Conservation (phyloP, 2,888 invertebrate genomes). For the Diplazon laetatorius region DNA sequence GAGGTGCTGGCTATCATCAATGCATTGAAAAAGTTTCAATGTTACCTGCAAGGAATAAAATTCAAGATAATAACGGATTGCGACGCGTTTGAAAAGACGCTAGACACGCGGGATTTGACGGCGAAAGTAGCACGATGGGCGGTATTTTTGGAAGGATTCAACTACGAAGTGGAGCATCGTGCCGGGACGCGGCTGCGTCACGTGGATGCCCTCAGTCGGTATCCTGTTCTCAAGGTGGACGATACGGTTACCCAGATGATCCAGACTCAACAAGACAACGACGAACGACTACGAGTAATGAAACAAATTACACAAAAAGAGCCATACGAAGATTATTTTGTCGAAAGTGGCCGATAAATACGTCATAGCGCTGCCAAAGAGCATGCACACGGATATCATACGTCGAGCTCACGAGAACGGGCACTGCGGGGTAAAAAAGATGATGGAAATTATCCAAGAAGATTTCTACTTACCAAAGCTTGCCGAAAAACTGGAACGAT, state of each 20-base stretch:
- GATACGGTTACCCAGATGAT: not conserved
- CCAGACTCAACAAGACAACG: slow-evolving; percentile 7
- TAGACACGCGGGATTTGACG: slow-evolving; percentile 70
- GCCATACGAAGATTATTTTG: slow-evolving; percentile 10
- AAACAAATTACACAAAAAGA: not conserved
- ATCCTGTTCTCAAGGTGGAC: slow-evolving; percentile 4
- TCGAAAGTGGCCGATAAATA: slow-evolving; percentile 32
- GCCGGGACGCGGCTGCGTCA: slow-evolving; percentile 58
- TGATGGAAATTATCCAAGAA: slow-evolving; percentile 41
- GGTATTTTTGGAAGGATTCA: slow-evolving; percentile 52
- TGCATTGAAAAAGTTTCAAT: slow-evolving; percentile 67
- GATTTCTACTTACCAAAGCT: slow-evolving; percentile 62
- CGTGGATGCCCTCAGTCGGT: slow-evolving; percentile 60
- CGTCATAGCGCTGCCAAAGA: slow-evolving; percentile 20
- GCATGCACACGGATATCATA: slow-evolving; percentile 46
- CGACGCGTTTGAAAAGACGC: slow-evolving; percentile 68
- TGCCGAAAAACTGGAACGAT: slow-evolving; percentile 53
- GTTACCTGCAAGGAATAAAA: slow-evolving; percentile 68
- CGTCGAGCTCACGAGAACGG: slow-evolving; percentile 58
- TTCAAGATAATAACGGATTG: slow-evolving; percentile 74
- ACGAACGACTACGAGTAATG: slow-evolving; percentile 2
- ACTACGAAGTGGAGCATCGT: slow-evolving; percentile 66
- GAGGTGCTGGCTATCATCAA: slow-evolving; percentile 68
- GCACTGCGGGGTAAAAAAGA: slow-evolving; percentile 56
- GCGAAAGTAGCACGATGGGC: slow-evolving; percentile 62